Evolutionary conservation across 1,140 invertebrate species (phyloP), one percentile per base, ranked within the genome.

Genomic region (Heterodera carotae): DNA sequence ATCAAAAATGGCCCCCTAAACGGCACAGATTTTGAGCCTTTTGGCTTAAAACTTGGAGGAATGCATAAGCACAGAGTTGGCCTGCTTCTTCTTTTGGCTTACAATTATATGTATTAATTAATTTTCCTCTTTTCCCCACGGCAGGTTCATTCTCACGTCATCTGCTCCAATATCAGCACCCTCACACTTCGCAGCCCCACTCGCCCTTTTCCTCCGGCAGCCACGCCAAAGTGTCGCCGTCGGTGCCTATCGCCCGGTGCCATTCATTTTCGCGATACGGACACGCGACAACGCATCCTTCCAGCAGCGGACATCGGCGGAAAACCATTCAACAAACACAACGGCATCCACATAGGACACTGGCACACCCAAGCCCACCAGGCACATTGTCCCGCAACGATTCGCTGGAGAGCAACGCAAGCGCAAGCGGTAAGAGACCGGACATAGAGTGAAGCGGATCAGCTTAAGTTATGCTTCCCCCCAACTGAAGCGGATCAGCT

Each of bases 341-440:
- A 34, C 62, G 62, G 62, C 33, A 29, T 8, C 12, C 62, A 5
- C 43, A 60, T 25, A 62, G 27, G 15, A 27, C 71, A 31, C 31
- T 34, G 33, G 33, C 27, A 62, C 75, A 74, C 69, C 75, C 33
- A 18, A 36, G 48, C 31, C 33, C 43, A 15, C 60, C 39, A 33
- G 29, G 75, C 48, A 76, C 8, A 12, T 69, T 76, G 59, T 77
- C 70, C n/a, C 76, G 70, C 39, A 62, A 78, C 74, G 77, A 78
- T 25, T 68, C 62, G 34, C 67, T 78, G 27, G 77, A 78, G 33
- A 76, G 71, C 39, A 78, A 39, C 34, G 77, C 34, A 1, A 78
- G 77, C 31, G 77, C 43, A 22, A 29, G 70, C 48, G 60, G 53
- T 76, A 43, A 53, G 22, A 39, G 22, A 72, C 27, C 31, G 29